phyloP scores from a whole-genome alignment of 2,113 vertebrate species.

The Leptosomus discolor region DNA sequence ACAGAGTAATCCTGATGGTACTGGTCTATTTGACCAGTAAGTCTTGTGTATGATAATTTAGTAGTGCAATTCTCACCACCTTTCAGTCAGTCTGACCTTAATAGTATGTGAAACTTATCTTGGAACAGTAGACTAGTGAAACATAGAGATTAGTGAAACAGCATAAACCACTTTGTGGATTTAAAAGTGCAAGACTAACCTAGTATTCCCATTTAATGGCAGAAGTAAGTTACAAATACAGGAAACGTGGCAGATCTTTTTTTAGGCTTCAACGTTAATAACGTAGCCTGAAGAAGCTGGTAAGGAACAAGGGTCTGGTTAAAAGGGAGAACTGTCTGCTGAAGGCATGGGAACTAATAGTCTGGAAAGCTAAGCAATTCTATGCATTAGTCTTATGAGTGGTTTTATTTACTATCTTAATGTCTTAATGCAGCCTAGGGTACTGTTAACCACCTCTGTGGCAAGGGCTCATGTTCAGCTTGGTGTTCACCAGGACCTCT shows the following conservation, averaged over 20 bases:
- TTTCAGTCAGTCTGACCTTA: not conserved
- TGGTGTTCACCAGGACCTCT: not conserved
- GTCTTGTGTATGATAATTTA: not conserved
- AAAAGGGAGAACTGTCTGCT: not conserved
- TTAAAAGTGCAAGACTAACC: not conserved
- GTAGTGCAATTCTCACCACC: not conserved
- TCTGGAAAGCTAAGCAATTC: not conserved
- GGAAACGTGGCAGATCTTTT: not conserved
- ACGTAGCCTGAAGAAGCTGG: not conserved
- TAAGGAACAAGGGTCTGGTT: not conserved
- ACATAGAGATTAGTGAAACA: not conserved
- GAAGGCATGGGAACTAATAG: not conserved
- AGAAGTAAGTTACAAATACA: not conserved
- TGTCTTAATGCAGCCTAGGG: not conserved
- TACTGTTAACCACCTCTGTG: not conserved
- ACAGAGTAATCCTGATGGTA: not conserved
- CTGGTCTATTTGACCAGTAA: not conserved
- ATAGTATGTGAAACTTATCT: not conserved
- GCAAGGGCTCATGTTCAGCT: not conserved
- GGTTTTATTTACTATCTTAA: not conserved
- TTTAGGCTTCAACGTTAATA: not conserved
- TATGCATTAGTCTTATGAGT: not conserved
- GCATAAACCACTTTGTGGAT: not conserved
- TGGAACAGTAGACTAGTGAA: not conserved
- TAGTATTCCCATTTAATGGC: not conserved